Evolutionary conservation across 2,113 vertebrate genomes (phyloP), one percentile per base, ranked within the genome.

Genomic region (Urocitellus parryii): DNA sequence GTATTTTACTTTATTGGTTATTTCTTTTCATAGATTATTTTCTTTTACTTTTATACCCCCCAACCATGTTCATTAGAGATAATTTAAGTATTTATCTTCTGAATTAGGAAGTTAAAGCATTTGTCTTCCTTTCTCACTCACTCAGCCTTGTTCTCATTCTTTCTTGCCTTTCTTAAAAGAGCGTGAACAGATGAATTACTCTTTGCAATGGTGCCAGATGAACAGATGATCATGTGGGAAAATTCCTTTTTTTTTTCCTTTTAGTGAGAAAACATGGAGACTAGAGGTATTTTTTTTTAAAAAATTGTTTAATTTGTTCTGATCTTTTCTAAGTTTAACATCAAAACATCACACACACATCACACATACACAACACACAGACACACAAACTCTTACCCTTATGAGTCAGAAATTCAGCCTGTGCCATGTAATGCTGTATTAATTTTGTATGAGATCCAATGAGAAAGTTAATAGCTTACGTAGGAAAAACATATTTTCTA

Each of bases 181-280:
- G 51, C 86, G n/a, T 93, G 86, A 94, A 61, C 79, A 61, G 42
- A 76, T 86, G 58, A 96, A n/a, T 76, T 91, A 18, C 24, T 93
- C 42, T 79, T 51, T 53, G 29, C 63, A 87, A 24, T 63, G 3
- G 7, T 73, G 22, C 53, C 83, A 94, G 25, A 67, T 74, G 87
- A 72, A 79, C 72, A 92, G 51, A 20, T 70, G 84, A 74, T 82
- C 24, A 70, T 74, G 45, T 90, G 73, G 61, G 39, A 82, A 92
- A 67, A 42, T 92, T 85, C 32, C 27, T 61, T 45, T 72, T 74
- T 2, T 77, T 74, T 2, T 53, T 51, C 56, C 39, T 76, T 93
- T 61, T 37, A 53, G 11, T 73, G 48, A 85, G 16, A 63, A 11
- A 72, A 67, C 81, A 96, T 85, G 88, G 51, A 90, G 24, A 65